These are phyloP conservation scores for Pica pica DNA, from an alignment of 2,113 vertebrate species.

Conservation along the genomic window DNA sequence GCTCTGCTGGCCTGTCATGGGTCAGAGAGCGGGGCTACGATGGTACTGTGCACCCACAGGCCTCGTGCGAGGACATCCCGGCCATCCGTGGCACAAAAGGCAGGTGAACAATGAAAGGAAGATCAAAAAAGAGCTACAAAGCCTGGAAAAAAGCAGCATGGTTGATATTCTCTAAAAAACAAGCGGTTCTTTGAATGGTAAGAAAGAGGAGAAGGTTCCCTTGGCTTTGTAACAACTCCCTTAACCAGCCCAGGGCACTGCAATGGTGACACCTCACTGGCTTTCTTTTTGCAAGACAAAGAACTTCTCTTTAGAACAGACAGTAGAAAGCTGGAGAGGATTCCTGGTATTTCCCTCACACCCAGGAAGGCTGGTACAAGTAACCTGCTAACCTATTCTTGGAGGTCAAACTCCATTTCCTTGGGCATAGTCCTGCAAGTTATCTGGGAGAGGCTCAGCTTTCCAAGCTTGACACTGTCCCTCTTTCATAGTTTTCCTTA, in stretches of 20 bases:
- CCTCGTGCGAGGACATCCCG: rapidly evolving
- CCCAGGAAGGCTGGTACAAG: not conserved
- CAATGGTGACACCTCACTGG: not conserved
- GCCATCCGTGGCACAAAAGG: rapidly evolving
- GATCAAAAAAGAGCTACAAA: not conserved
- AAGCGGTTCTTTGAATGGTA: not conserved
- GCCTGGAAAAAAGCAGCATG: not conserved
- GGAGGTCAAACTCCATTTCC: not conserved
- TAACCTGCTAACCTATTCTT: not conserved
- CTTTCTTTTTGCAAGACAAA: not conserved
- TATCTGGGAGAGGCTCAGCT: not conserved
- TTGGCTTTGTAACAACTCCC: not conserved
- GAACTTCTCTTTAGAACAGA: not conserved
- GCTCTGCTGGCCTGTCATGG: not conserved
- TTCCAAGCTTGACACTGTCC: not conserved
- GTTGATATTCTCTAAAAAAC: not conserved
- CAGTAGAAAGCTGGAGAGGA: not conserved
- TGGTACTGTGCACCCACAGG: rapidly evolving
- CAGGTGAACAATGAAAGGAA: not conserved
- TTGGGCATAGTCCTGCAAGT: rapidly evolving
- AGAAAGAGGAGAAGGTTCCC: not conserved
- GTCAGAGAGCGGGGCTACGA: rapidly evolving
- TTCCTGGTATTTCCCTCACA: not conserved
- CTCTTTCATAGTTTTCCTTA: not conserved
- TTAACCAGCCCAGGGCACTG: not conserved